Conservation (phyloP, 2,113 vertebrate genomes). For the Toxotes jaculatrix region DNA sequence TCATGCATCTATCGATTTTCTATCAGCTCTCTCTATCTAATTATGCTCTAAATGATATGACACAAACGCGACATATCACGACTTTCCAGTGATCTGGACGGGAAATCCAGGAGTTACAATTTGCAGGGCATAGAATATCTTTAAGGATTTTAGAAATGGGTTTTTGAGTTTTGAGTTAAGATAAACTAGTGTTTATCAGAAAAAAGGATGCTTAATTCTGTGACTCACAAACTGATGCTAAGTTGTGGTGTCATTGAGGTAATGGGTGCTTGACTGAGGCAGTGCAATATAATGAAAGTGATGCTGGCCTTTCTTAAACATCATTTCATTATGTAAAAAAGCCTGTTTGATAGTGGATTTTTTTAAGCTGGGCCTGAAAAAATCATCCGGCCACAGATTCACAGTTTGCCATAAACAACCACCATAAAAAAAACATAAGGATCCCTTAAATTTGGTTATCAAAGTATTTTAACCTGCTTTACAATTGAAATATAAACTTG, state of each 20-base stretch:
- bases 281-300: not conserved
- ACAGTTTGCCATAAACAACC: not conserved
- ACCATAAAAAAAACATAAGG: not conserved
- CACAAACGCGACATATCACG: too few species aligned
- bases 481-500: not conserved
- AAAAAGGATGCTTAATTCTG: not conserved
- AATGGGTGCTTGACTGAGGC: not conserved
- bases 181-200: not conserved
- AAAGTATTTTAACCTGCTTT: slow-evolving; percentile 3
- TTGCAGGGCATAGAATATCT: not conserved
- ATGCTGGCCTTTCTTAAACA: not conserved
- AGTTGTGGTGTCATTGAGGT: not conserved
- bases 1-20: too few species aligned
- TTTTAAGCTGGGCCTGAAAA: not conserved
- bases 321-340: slow-evolving; percentile 20
- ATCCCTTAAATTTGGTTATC: not conserved
- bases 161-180: not conserved
- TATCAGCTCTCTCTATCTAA: too few species aligned
- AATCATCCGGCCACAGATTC: not conserved
- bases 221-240: not conserved
- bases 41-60: too few species aligned
- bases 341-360: not conserved
- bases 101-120: too few species aligned
- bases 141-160: not conserved
- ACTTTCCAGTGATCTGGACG: too few species aligned